A percentile compares a stretch with the other conserved stretches of the same genome.
These are phyloP conservation scores for Yponomeuta evonymella DNA, from an alignment of 2,888 invertebrate genomes.

Conservation along the genomic window DNA sequence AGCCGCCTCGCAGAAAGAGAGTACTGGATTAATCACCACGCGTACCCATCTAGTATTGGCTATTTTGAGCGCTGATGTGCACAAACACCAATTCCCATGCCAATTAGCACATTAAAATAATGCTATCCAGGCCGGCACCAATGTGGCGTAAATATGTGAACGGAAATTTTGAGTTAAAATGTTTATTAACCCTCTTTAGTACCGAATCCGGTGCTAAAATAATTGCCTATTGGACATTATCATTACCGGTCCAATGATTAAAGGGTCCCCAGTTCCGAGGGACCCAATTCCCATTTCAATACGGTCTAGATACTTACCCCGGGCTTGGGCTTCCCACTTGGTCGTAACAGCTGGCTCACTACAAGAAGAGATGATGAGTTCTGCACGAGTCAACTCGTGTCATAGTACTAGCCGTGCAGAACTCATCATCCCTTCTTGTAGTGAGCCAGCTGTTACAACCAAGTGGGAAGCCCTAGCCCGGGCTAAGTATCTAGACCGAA, in stretches of 20 bases:
- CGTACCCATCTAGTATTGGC: too few species aligned
- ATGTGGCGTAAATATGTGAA: background rate
- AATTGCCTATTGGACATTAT: constrained; percentile 1
- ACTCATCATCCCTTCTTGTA: background rate
- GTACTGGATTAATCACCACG: too few species aligned
- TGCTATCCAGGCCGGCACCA: too few species aligned
- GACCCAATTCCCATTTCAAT: background rate
- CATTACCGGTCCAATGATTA: background rate
- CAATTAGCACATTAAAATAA: too few species aligned
- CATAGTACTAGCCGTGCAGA: too few species aligned
- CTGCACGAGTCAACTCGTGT: too few species aligned
- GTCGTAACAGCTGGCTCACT: background rate
- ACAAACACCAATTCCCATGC: too few species aligned
- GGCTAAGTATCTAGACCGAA: background rate
- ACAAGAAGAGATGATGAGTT: background rate
- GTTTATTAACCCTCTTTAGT: background rate
- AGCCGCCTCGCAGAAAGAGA: too few species aligned
- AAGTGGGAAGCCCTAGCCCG: background rate
- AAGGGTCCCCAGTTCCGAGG: background rate
- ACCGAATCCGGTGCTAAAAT: background rate
- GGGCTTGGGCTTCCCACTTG: background rate
- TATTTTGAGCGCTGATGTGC: too few species aligned
- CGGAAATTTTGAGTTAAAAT: background rate
- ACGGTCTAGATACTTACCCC: background rate
- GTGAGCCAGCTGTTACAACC: background rate